Base-by-base conservation (phyloP, 2,113 vertebrate species). In the Monopterus albus region DNA sequence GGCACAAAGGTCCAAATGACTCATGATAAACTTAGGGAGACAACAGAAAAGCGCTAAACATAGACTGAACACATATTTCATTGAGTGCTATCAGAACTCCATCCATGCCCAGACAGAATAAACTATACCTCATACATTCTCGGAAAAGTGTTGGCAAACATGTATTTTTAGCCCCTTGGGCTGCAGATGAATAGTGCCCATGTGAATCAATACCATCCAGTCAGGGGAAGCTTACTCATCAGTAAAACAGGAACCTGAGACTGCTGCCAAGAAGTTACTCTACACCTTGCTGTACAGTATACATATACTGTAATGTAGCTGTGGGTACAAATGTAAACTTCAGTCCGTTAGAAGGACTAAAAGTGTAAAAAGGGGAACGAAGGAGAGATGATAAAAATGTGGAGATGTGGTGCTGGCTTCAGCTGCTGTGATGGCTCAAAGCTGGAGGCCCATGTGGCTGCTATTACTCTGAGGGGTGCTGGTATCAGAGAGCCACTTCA, bases 401-500 rank as follows among this genome's bases (percentile, higher is more conserved):
- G 40, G 29, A 28, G 52, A 46, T 47, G 2, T 51, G 64, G 18
- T 26, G 20, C 51, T 29, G 68, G 40, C 33, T 62, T 64, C 51
- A 33, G 49, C 51, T 63, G 46, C 42, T 36, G 64, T 31, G 29
- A 49, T 61, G 46, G 61, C 76, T 81, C 58, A 39, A 40, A 79
- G 77, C 82, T 72, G 36, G 14, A 21, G 66, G 50, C 25, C 71
- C 86, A 88, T 81, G 82, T 90, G 90, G 86, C 79, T 85, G n/a
- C 84, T 52, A 84, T 91, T 91, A 89, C 65, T 73, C 59, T 29
- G 74, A 79, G 86, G 84, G 78, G 67, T 71, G 81, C 50, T 28
- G 75, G 74, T 75, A 68, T 80, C 80, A 72, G 71, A 0, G 57
- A 75, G 79, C 79, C 89, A 83, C 89, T 87, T 90, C 87, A 90